Conservation (phyloP, 2,888 invertebrate genomes). For the Biston stratarius region DNA sequence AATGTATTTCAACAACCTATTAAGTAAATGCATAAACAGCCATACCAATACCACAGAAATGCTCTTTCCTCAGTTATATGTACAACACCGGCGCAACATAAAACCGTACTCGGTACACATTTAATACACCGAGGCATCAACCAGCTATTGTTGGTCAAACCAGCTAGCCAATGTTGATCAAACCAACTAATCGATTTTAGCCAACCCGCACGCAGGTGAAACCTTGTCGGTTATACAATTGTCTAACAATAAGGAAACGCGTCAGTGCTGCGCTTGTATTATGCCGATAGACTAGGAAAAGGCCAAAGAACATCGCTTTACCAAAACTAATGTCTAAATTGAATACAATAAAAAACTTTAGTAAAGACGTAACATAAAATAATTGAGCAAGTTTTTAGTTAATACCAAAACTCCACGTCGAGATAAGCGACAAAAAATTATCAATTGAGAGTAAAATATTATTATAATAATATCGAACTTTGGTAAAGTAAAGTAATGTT, state of each 20-base stretch:
- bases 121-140: too few species aligned
- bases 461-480: background rate
- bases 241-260: background rate
- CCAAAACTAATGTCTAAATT: conserved; percentile 35
- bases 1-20: conserved; percentile 81
- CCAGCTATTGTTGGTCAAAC: background rate
- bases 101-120: background rate
- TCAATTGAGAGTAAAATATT: conserved; percentile 4
- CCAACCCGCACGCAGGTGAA: too few species aligned
- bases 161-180: background rate
- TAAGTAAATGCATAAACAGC: conserved; percentile 77
- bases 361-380: conserved; percentile 11
- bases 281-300: conserved; percentile 3
- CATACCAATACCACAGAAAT: conserved; percentile 64
- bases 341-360: conserved; percentile 4
- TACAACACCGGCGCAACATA: background rate
- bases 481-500: conserved; percentile 55
- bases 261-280: background rate
- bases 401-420: background rate
- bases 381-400: conserved; percentile 13
- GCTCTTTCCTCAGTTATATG: conserved; percentile 11
- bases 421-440: background rate
- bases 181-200: too few species aligned
- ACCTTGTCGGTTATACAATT: background rate
- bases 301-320: conserved; percentile 54